phyloP scores from a whole-genome alignment of 2,888 invertebrate species.

The Melieria omissa region DNA sequence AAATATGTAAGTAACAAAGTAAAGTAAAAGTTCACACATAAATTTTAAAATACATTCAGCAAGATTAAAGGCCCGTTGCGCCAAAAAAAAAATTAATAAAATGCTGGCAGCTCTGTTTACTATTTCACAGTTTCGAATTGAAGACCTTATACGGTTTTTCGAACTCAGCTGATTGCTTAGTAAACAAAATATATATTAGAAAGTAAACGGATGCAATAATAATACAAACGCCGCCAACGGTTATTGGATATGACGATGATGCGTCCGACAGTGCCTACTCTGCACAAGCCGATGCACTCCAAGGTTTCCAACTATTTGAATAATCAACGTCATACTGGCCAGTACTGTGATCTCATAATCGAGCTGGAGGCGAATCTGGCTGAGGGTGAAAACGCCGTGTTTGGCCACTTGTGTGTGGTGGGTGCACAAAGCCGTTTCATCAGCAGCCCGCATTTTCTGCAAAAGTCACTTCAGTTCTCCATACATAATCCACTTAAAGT shows the following conservation, averaged over 20 bases:
- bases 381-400: conserved; percentile 43
- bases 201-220: not conserved
- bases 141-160: not conserved
- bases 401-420: conserved; percentile 62
- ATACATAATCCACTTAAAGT: conserved; percentile 64
- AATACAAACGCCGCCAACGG: not conserved
- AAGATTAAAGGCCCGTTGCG: no score
- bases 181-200: conserved; percentile 11
- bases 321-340: conserved; percentile 60
- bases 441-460: conserved; percentile 53
- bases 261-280: conserved; percentile 32
- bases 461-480: conserved; percentile 61
- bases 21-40: no score
- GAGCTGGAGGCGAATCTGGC: conserved; percentile 45
- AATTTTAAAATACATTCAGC: no score
- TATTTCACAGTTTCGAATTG: not conserved
- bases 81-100: no score
- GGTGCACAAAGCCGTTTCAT: conserved; percentile 64
- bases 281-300: conserved; percentile 61
- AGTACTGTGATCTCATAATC: conserved; percentile 61
- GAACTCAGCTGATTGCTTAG: not conserved
- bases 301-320: conserved; percentile 63
- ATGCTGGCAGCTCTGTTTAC: no score
- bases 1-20: no score
- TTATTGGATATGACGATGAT: conserved; percentile 7